A percentile compares a stretch with the other conserved stretches of the same genome.
Evolutionary conservation across 2,888 invertebrate species (phyloP).

Genomic region (Heliconius aoede): DNA sequence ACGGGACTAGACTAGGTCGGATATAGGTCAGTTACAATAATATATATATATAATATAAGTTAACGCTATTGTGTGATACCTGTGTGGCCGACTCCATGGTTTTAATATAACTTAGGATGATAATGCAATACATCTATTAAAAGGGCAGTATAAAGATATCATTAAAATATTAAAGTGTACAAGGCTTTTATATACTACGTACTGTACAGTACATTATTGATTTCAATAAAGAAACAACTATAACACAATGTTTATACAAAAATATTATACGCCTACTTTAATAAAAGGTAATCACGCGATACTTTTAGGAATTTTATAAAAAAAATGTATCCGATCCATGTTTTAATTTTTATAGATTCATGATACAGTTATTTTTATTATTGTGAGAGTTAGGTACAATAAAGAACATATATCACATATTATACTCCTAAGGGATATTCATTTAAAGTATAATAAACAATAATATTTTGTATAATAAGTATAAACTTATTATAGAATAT

Average conservation of each 20-base stretch:
- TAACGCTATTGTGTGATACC: background rate
- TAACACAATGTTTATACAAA: constrained; percentile 33
- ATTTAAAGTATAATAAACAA: too few species aligned
- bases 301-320: constrained; percentile 25
- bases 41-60: background rate
- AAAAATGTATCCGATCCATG: constrained; percentile 17
- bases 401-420: too few species aligned
- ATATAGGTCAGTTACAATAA: constrained; percentile 22
- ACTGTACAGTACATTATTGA: background rate
- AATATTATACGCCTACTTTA: constrained; percentile 26
- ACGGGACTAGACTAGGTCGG: constrained; percentile 25
- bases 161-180: background rate
- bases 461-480: too few species aligned
- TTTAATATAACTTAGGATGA: background rate
- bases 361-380: background rate
- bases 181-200: too few species aligned
- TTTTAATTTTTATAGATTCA: background rate
- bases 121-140: background rate
- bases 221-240: constrained; percentile 30
- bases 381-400: too few species aligned
- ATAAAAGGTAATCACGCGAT: constrained; percentile 35
- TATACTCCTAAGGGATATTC: too few species aligned
- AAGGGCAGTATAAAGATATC: too few species aligned
- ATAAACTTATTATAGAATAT: too few species aligned
- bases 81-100: background rate